Base-by-base conservation (phyloP, 53 echinoderm and acorn worm species). In the Apostichopus leukothele region DNA sequence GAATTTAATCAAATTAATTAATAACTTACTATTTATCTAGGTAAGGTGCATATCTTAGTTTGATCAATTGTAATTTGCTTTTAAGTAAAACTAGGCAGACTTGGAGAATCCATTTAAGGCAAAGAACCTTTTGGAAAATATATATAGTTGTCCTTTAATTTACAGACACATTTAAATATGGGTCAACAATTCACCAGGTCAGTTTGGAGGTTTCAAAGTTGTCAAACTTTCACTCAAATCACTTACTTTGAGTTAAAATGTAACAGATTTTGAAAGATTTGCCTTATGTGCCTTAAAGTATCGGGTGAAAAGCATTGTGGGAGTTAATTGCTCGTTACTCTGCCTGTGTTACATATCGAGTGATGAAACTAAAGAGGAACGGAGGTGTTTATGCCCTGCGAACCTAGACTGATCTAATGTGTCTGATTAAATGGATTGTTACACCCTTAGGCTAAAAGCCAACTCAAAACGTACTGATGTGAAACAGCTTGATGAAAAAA, bases 361-460 rank as follows among this genome's bases (percentile, higher is more conserved):
- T 71, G 18, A 71, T 3, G 18, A 71, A 71, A 71, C 20, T 19
- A n/a, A 57, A 57, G 57, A 57, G 57, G 57, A 57, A 57, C 20
- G 71, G 71, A 71, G 71, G 71, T 18, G 18, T 71, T 71, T 71
- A 5, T 71, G 71, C 18, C 71, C 71, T 71, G 71, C 6, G 71
- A 71, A 19, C 20, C 71, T n/a, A 71, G 71, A n/a, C 71, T 55
- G 53, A 80, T 80, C 21, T 53, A 53, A 80, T 54, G 54, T 80
- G 11, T 23, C 54, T 80, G 80, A 80, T 80, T 80, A 53, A 51
- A 80, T 80, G 54, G 54, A 10, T 6, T 52, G 59, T 22, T 53
- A 80, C 5, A 20, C 20, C 80, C 80, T 53, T 1, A 53, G 22
- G 53, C 18, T 39, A 39, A 39, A 0, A 39, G 20, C 71, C 13